phyloP scores from a whole-genome alignment of 2,113 vertebrate species.

The Galeopterus variegatus region DNA sequence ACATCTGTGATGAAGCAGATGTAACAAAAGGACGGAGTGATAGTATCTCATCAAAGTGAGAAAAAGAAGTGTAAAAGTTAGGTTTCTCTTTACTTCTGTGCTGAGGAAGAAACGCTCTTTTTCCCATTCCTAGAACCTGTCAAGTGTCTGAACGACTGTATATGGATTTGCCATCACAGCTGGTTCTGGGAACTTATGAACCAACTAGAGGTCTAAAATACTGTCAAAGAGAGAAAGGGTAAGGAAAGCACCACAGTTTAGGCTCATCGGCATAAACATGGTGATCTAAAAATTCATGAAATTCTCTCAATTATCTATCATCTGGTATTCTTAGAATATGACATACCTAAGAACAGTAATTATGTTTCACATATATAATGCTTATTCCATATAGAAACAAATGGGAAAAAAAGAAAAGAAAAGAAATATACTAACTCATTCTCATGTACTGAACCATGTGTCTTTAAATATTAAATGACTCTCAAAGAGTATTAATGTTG shows the following conservation, averaged over 20 bases:
- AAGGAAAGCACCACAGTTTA: background rate
- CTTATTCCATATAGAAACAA: background rate
- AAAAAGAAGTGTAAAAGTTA: background rate
- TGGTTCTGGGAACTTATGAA: background rate
- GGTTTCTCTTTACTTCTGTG: background rate
- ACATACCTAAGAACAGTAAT: background rate
- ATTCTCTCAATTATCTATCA: background rate
- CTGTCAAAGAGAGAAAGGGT: background rate
- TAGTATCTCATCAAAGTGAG: background rate
- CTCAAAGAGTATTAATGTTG: background rate
- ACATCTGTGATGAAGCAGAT: background rate
- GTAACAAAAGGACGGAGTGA: background rate
- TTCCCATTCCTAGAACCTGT: background rate
- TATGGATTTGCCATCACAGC: background rate
- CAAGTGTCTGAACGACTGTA: background rate
- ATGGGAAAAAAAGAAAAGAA: background rate
- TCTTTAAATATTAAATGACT: background rate
- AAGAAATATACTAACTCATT: background rate
- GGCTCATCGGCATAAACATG: background rate
- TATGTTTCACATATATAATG: background rate
- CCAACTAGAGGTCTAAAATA: background rate
- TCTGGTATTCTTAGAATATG: constrained; percentile 32
- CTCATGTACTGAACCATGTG: background rate
- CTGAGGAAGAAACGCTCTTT: background rate
- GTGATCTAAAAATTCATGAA: background rate